phyloP scores from a whole-genome alignment of 2,888 invertebrate genomes.

The Eugnorisma glareosa region DNA sequence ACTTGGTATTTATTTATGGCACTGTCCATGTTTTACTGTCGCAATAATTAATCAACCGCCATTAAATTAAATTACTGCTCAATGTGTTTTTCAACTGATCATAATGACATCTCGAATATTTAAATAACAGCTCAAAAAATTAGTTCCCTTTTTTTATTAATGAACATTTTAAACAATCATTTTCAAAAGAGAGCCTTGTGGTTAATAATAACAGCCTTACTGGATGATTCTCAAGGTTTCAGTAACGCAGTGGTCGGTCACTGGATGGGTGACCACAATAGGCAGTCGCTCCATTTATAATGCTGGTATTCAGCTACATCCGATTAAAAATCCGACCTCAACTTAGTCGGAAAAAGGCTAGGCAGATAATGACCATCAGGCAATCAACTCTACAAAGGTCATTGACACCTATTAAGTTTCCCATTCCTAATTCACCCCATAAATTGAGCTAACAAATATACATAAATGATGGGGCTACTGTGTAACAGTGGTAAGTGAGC shows the following conservation, averaged over 20 bases:
- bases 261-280: neutral
- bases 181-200: neutral
- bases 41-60: no score
- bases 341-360: neutral
- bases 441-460: slow-evolving; percentile 40
- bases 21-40: no score
- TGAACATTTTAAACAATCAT: neutral
- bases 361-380: neutral
- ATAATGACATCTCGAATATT: no score
- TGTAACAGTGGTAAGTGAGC: slow-evolving; percentile 55
- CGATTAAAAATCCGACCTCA: neutral
- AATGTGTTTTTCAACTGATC: no score
- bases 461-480: slow-evolving; percentile 36
- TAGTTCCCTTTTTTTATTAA: no score
- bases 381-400: slow-evolving; percentile 25
- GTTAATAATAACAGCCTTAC: neutral
- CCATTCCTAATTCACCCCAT: slow-evolving; percentile 33
- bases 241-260: neutral
- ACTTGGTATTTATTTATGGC: neutral
- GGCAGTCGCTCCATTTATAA: neutral
- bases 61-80: no score
- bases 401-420: slow-evolving; percentile 34
- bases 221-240: neutral
- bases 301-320: neutral
- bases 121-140: no score